A percentile compares a stretch with the other conserved stretches of the same genome.
These are phyloP conservation scores for Vanacampus margaritifer DNA, from an alignment of 2,113 vertebrate genomes.

Conservation along the genomic window DNA sequence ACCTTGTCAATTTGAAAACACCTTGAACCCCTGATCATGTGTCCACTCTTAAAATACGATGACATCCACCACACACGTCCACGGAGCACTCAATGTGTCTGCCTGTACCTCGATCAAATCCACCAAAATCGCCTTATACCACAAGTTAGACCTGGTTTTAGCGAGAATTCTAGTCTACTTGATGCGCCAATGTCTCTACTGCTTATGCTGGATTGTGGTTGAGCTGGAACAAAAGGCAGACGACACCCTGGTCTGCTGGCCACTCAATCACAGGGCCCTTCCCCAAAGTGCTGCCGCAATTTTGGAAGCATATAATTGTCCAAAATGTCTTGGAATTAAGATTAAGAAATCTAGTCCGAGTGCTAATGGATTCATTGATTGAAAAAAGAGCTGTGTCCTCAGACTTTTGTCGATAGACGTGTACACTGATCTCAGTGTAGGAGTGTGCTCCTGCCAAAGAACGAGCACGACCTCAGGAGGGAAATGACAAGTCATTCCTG, in stretches of 20 bases:
- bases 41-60: no score
- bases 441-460: neutral
- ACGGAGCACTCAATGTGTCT: no score
- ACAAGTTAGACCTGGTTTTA: no score
- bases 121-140: no score
- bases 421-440: conserved; percentile 10
- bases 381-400: neutral
- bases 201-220: neutral
- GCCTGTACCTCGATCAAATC: no score
- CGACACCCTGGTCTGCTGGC: neutral
- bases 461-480: neutral
- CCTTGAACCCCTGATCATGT: no score
- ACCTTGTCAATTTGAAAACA: no score
- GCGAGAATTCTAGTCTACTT: no score
- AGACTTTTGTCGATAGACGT: neutral
- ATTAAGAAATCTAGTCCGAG: neutral
- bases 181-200: no score
- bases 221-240: neutral
- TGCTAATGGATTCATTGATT: conserved; percentile 1
- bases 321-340: neutral
- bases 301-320: neutral
- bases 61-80: no score
- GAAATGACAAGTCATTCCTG: conserved; percentile 1
- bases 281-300: neutral
- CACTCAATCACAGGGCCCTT: neutral